A percentile compares a stretch with the other conserved stretches of the same genome.
These are phyloP conservation scores for Myxocyprinus asiaticus DNA, from an alignment of 2,113 vertebrate species.

Conservation along the genomic window DNA sequence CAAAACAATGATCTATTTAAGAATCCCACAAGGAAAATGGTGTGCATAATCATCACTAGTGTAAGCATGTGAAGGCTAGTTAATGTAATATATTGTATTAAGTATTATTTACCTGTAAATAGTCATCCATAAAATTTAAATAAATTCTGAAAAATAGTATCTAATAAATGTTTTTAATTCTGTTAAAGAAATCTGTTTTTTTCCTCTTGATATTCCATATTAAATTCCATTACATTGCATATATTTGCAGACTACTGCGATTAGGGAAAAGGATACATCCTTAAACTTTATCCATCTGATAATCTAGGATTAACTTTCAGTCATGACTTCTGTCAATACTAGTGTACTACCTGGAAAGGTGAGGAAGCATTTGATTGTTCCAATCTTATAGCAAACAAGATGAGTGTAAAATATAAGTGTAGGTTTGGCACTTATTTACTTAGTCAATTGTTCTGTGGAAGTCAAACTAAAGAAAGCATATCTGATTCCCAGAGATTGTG, in stretches of 20 bases:
- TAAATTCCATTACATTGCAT: not conserved
- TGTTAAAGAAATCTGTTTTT: not conserved
- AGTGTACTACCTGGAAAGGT: too few species aligned
- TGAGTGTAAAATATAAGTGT: not conserved
- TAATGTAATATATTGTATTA: conserved; percentile 78
- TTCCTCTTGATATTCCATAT: not conserved
- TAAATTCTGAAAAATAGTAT: conserved; percentile 47
- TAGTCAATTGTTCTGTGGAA: not conserved
- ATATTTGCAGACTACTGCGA: too few species aligned
- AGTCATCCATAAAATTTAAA: conserved; percentile 65
- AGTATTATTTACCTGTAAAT: conserved; percentile 76
- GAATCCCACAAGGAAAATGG: conserved; percentile 25
- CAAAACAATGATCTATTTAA: conserved; percentile 33
- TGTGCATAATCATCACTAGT: conserved; percentile 62
- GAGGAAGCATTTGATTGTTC: too few species aligned
- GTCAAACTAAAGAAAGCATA: not conserved
- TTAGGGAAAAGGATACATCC: too few species aligned
- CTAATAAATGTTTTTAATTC: conserved; percentile 47
- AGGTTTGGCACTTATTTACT: not conserved
- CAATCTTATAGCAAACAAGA: too few species aligned
- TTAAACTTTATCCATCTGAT: too few species aligned
- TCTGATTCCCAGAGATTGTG: too few species aligned
- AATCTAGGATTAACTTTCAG: too few species aligned
- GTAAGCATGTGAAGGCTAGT: conserved; percentile 65
- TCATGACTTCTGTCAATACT: too few species aligned